A percentile compares a stretch with the other conserved stretches of the same genome.
Evolutionary conservation across 2,888 invertebrate genomes (phyloP).

Genomic region (Zhuqinia jingwanae): DNA sequence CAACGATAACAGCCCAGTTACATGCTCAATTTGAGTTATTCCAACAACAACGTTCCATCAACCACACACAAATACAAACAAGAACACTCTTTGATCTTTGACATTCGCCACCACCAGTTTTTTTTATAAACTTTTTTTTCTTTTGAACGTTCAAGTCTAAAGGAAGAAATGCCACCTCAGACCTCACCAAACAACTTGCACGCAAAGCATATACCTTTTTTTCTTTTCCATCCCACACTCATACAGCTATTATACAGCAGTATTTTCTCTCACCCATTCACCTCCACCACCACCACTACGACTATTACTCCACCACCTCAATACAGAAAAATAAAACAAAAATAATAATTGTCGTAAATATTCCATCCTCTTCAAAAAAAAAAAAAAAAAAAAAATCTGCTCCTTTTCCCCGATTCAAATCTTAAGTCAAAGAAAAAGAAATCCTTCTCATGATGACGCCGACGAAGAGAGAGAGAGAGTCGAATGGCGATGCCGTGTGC

Average conservation of each 20-base stretch:
- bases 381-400: background rate
- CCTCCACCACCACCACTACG: background rate
- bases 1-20: no score
- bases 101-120: background rate
- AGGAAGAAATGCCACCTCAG: background rate
- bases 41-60: no score
- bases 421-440: no score
- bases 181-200: background rate
- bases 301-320: no score
- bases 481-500: no score
- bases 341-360: constrained; percentile 6
- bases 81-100: no score
- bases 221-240: background rate
- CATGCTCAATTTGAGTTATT: no score
- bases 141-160: background rate
- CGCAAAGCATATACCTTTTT: no score
- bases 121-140: background rate
- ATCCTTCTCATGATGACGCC: no score
- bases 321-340: background rate
- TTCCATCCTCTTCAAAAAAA: background rate
- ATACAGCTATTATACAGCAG: no score
- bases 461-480: no score
- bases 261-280: background rate
- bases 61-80: background rate
- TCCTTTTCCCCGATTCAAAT: no score